Conservation (phyloP, 2,113 vertebrate genomes). For the Carassius carassius region DNA sequence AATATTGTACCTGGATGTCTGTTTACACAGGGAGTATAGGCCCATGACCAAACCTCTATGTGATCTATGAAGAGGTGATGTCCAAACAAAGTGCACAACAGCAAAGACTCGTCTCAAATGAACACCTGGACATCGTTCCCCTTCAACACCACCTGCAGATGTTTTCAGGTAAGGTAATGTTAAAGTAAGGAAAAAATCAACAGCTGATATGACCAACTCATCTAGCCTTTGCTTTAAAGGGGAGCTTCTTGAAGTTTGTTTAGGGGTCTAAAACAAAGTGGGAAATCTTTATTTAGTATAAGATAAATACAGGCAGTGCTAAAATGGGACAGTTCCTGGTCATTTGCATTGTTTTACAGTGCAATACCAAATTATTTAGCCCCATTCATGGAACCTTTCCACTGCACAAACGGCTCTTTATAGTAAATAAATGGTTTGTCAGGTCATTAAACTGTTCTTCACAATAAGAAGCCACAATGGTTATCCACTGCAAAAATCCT, state of each 20-base stretch:
- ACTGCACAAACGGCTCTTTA: not conserved
- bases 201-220: not conserved
- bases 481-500: not conserved
- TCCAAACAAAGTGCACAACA: not conserved
- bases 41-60: not conserved
- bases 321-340: not conserved
- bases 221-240: conserved; percentile 2
- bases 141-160: conserved; percentile 3
- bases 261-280: not conserved
- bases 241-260: not conserved
- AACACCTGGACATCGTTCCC: conserved; percentile 4
- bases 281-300: not conserved
- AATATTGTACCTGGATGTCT: not conserved
- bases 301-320: not conserved
- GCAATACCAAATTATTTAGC: not conserved
- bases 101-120: not conserved
- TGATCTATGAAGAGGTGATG: not conserved
- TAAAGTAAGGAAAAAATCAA: not conserved
- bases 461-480: not conserved
- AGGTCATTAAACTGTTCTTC: not conserved
- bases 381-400: not conserved
- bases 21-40: not conserved
- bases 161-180: not conserved
- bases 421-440: not conserved
- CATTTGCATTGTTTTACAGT: not conserved